phyloP scores from a whole-genome alignment of 2,113 vertebrate genomes.

The Ceuthmochares aereus region DNA sequence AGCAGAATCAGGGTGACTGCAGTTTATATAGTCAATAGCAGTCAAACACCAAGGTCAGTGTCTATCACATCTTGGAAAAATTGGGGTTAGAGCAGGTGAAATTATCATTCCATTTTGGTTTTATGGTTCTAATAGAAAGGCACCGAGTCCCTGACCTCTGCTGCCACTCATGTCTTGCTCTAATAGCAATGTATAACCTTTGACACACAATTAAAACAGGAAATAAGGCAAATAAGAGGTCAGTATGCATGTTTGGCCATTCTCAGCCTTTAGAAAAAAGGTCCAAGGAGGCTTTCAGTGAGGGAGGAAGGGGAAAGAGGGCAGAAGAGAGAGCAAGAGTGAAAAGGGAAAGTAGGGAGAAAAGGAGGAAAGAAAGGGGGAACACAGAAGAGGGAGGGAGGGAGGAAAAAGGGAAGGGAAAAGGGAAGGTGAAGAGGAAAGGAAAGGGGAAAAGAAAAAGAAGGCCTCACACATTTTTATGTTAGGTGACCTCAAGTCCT shows the following conservation, averaged over 20 bases:
- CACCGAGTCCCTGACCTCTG: constrained; percentile 73
- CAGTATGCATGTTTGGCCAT: constrained; percentile 68
- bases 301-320: not conserved
- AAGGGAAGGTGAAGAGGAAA: not conserved
- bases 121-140: constrained; percentile 77
- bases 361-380: not conserved
- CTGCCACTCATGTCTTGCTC: constrained; percentile 74
- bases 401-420: not conserved
- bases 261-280: constrained; percentile 52
- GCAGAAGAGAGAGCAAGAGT: not conserved
- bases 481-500: not conserved
- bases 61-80: constrained; percentile 76
- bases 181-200: constrained; percentile 76
- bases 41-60: constrained; percentile 80
- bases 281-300: constrained; percentile 41
- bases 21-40: constrained; percentile 80
- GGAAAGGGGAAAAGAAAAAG: not conserved
- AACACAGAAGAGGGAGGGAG: not conserved
- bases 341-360: not conserved
- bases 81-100: constrained; percentile 82
- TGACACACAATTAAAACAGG: constrained; percentile 79
- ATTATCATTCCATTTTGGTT: constrained; percentile 80
- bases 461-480: not conserved
- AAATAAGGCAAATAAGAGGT: constrained; percentile 76
- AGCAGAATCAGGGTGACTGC: constrained; percentile 72